Conservation (phyloP, 2,113 vertebrate species). For the Gymnobelideus leadbeateri region DNA sequence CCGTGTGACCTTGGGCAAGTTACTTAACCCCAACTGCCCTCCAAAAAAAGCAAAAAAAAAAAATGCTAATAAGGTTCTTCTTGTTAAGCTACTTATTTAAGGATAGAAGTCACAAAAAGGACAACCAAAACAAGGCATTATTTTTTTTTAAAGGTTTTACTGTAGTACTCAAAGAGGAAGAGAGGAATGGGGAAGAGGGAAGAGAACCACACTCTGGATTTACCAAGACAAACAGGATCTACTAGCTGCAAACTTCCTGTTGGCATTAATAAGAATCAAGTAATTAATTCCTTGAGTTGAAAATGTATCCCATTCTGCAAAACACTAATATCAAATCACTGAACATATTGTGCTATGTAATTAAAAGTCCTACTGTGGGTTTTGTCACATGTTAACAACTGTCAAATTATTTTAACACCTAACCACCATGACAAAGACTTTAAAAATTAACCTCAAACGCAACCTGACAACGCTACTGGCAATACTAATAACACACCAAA, state of each 20-base stretch:
- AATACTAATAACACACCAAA: conserved; percentile 57
- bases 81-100: not conserved
- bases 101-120: conserved; percentile 41
- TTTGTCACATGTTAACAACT: conserved; percentile 63
- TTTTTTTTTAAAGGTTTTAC: conserved; percentile 50
- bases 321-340: conserved; percentile 22
- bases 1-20: too few relatives aligned
- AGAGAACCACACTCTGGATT: conserved; percentile 31
- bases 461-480: conserved; percentile 65
- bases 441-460: conserved; percentile 66
- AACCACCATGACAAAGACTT: conserved; percentile 69
- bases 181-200: not conserved
- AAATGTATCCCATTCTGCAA: not conserved
- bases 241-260: not conserved
- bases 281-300: conserved; percentile 60
- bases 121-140: conserved; percentile 25
- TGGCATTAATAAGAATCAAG: not conserved
- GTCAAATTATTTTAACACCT: conserved; percentile 73
- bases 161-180: not conserved
- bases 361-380: conserved; percentile 55
- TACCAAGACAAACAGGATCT: conserved; percentile 17
- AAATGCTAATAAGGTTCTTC: not conserved
- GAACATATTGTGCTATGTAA: not conserved
- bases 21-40: too few relatives aligned
- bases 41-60: too few relatives aligned